Percentiles rank a stretch among this genome's conserved stretches.
These are phyloP conservation scores for Mormyrus iriodes DNA, from an alignment of 2,113 vertebrate genomes.

Conservation along the genomic window DNA sequence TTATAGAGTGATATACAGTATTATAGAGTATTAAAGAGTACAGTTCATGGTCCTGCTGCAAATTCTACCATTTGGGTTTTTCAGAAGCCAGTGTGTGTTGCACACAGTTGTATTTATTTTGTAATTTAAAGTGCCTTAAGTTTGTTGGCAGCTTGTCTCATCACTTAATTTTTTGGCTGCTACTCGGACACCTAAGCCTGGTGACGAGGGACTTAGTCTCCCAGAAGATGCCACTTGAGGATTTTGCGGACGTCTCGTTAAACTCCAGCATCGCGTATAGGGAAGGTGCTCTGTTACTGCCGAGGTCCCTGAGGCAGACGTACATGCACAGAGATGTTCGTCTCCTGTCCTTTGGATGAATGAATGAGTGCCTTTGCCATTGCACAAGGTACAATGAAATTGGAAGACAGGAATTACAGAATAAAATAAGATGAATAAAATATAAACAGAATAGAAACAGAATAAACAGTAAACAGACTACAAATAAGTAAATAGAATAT, in stretches of 20 bases:
- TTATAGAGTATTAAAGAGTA: not conserved
- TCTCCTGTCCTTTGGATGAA: not conserved
- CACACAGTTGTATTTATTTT: not conserved
- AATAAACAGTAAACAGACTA: not conserved
- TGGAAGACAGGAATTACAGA: not conserved
- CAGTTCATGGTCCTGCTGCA: not conserved
- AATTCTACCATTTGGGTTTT: not conserved
- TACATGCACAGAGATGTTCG: not conserved
- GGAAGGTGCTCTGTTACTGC: not conserved
- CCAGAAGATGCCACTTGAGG: too few relatives aligned
- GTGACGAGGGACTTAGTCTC: not conserved
- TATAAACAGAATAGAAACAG: not conserved
- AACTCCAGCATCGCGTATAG: not conserved
- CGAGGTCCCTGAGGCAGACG: not conserved
- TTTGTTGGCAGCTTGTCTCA: not conserved
- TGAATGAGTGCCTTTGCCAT: not conserved
- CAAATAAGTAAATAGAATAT: not conserved
- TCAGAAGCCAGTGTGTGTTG: not conserved
- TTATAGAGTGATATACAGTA: not conserved
- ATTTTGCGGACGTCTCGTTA: too few relatives aligned
- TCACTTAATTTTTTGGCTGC: not conserved
- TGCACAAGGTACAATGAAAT: not conserved
- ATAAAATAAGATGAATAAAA: not conserved
- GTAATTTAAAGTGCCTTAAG: not conserved
- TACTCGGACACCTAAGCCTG: not conserved